Base-by-base conservation (phyloP, 2,113 vertebrate genomes). In the Aleadryas rufinucha region DNA sequence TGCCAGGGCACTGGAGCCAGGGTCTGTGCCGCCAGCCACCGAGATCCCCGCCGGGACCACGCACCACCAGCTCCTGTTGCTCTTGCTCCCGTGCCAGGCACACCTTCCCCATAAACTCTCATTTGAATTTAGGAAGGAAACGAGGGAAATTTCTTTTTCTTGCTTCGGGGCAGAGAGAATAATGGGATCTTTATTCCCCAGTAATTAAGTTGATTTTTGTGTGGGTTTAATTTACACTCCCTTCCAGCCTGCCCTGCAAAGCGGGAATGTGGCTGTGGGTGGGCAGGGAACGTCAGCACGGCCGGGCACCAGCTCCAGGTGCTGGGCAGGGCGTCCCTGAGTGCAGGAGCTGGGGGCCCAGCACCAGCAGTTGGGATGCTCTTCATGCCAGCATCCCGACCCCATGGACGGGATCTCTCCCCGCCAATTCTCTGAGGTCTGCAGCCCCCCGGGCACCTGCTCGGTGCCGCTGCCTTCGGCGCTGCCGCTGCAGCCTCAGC, bases 151-250 rank as follows among this genome's bases (percentile, higher is more conserved):
- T 93, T 89, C 53, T 56, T 81, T 94, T 70, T 85, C 84, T 91
- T 78, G 81, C 96, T 93, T 45, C 78, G 7, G 91, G 96, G 87
- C 87, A 91, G 65, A 50, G 57, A 64, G 84, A 85, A 97, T 94
- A 96, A 97, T 93, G 84, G 69, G 84, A 68, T 78, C 91, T 94
- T 96, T 97, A 93, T 97, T 95, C 89, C 81, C 26, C 15, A 10
- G 68, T 87, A 94, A 97, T 95, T 93, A 94, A 60, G 56, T 24
- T 93, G 87, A 41, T 87, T 89, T 92, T 95, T 89, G 45, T 17
- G 19, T 27, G 42, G 77, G 80, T 85, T 94, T 91, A 78, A 65
- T 82, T 69, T 53, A 6, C 24, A 1, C 49, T 63, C 56, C 86
- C 26, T 82, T 30, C 74, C 95, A 97, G 56, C 74, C 65, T 70